Conservation (phyloP, 2,113 vertebrate species). For the Cygnus atratus region DNA sequence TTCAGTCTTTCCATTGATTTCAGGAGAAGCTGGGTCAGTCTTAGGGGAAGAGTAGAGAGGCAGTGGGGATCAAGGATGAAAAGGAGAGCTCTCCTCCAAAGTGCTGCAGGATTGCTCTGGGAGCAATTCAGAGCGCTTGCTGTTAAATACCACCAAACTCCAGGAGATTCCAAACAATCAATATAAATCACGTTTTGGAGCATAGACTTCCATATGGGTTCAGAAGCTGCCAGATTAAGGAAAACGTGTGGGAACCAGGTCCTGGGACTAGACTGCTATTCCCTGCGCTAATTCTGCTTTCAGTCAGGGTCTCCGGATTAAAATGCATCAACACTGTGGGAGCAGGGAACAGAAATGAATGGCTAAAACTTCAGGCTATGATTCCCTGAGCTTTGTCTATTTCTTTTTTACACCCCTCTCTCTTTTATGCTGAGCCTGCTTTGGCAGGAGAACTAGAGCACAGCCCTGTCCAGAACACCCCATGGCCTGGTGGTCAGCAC, state of each 20-base stretch:
- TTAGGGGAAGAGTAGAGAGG: neutral
- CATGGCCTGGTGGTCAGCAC: neutral
- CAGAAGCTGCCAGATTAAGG: neutral
- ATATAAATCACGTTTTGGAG: neutral
- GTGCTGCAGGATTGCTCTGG: neutral
- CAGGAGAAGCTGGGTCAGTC: neutral
- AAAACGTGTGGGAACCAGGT: neutral
- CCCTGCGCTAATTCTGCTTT: neutral
- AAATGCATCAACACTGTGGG: neutral
- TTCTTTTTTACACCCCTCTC: neutral
- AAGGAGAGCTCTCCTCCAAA: neutral
- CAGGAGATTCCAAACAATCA: neutral
- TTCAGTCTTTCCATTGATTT: neutral
- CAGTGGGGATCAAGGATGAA: neutral
- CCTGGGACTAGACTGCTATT: neutral
- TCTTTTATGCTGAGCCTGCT: neutral
- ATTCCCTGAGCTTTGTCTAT: neutral
- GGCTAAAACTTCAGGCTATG: neutral
- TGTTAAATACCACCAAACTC: neutral
- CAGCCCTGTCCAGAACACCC: neutral
- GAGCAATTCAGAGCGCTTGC: neutral
- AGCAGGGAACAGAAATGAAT: neutral
- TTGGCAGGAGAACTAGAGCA: neutral
- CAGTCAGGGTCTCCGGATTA: neutral
- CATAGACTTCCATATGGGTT: neutral